phyloP scores from a whole-genome alignment of 2,888 invertebrate genomes.

The Lepetodrilus schrolli region DNA sequence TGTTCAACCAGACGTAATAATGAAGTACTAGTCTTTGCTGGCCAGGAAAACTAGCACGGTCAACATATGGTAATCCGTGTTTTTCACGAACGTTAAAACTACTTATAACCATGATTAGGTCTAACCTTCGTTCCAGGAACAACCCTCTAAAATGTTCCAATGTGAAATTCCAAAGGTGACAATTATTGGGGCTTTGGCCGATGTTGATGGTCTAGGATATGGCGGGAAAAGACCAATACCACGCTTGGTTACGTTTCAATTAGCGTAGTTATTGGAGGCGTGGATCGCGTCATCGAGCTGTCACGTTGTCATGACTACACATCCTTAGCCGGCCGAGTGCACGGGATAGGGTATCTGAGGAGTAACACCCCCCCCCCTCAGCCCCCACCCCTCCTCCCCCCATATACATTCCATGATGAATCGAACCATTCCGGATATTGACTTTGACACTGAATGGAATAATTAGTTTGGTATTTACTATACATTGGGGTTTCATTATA shows the following conservation, averaged over 20 bases:
- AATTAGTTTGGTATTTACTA: neutral
- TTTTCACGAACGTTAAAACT: neutral
- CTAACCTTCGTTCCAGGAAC: neutral
- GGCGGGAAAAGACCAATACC: neutral
- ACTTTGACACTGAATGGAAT: neutral
- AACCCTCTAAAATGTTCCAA: neutral
- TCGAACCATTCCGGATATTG: too few species aligned
- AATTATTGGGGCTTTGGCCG: neutral
- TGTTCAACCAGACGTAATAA: too few species aligned
- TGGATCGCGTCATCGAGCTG: neutral
- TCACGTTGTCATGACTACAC: conserved; percentile 8
- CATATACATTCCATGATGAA: too few species aligned
- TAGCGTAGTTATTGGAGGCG: neutral
- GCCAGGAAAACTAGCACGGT: too few species aligned
- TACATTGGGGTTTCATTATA: too few species aligned
- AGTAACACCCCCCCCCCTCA: neutral
- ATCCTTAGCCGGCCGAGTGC: neutral
- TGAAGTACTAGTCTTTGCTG: too few species aligned
- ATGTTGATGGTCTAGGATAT: neutral
- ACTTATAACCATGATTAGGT: neutral
- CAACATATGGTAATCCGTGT: too few species aligned
- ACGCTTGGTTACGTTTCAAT: conserved; percentile 5
- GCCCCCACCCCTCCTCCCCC: neutral
- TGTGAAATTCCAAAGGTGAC: neutral
- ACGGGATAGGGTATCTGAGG: neutral